These are phyloP conservation scores for Garra rufa DNA, from an alignment of 2,113 vertebrate genomes.

Conservation along the genomic window DNA sequence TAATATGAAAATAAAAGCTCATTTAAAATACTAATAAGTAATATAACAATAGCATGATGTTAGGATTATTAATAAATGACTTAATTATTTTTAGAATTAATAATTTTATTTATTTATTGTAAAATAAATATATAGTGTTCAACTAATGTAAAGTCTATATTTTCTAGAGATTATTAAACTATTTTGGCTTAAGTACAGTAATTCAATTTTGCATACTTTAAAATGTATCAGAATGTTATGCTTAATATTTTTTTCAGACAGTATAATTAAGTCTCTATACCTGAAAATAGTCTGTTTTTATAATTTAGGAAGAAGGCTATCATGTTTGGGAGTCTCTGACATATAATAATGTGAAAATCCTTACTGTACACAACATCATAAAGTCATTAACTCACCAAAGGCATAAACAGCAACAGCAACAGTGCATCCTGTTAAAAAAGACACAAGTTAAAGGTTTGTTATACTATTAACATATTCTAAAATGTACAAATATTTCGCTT, in stretches of 20 bases:
- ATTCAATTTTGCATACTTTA: not conserved
- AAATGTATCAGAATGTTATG: not conserved
- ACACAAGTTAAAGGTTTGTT: not conserved
- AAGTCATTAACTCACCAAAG: slow-evolving; percentile 65
- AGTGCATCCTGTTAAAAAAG: slow-evolving; percentile 60
- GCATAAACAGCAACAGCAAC: slow-evolving; percentile 63
- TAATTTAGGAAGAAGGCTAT: not conserved
- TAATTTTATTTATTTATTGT: too few relatives aligned
- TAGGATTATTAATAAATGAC: too few relatives aligned
- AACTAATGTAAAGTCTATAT: not conserved
- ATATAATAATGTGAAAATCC: not conserved
- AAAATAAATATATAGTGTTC: not conserved
- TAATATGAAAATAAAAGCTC: too few relatives aligned
- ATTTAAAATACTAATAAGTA: too few relatives aligned
- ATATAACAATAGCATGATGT: too few relatives aligned
- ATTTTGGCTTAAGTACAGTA: not conserved
- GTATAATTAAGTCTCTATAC: not conserved
- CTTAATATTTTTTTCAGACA: not conserved
- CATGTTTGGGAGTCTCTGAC: not conserved
- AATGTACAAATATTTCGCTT: not conserved
- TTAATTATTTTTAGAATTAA: not conserved
- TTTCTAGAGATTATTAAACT: not conserved
- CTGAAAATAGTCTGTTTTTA: not conserved
- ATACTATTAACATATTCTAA: slow-evolving; percentile 33
- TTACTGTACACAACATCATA: not conserved